These are phyloP conservation scores for Tamandua tetradactyla DNA, from an alignment of 2,797 vertebrate species.

Conservation along the genomic window DNA sequence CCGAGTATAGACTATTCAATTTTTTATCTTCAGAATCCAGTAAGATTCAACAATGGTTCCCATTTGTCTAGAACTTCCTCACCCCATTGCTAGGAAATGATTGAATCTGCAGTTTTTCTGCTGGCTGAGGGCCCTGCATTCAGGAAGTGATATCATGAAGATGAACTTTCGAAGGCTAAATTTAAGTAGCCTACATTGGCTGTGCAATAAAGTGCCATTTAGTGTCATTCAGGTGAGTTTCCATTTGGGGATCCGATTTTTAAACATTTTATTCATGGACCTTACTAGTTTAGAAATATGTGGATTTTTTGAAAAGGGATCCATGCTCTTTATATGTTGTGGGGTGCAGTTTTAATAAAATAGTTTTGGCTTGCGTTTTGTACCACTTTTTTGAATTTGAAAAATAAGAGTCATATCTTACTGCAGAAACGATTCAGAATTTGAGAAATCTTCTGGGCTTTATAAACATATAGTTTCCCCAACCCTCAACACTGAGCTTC, in stretches of 20 bases:
- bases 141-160: background rate
- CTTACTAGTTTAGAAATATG: background rate
- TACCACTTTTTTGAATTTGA: background rate
- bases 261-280: conserved; percentile 29
- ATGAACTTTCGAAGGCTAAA: background rate
- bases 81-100: background rate
- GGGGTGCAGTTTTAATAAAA: background rate
- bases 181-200: background rate
- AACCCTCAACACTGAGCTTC: background rate
- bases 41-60: conserved; percentile 19
- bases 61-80: conserved; percentile 33
- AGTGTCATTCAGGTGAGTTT: conserved; percentile 50
- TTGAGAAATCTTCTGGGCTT: conserved; percentile 20
- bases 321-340: conserved; percentile 8
- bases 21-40: background rate
- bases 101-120: conserved; percentile 22
- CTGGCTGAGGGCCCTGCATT: conserved; percentile 9
- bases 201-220: conserved; percentile 26
- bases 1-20: conserved; percentile 2
- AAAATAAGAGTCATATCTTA: conserved; percentile 8
- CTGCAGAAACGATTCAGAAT: conserved; percentile 3
- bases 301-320: conserved; percentile 43
- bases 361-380: conserved; percentile 20
- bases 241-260: conserved; percentile 29
- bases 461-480: conserved; percentile 18